Base-by-base conservation (phyloP, 2,113 vertebrate genomes). In the Rhinoderma darwinii region DNA sequence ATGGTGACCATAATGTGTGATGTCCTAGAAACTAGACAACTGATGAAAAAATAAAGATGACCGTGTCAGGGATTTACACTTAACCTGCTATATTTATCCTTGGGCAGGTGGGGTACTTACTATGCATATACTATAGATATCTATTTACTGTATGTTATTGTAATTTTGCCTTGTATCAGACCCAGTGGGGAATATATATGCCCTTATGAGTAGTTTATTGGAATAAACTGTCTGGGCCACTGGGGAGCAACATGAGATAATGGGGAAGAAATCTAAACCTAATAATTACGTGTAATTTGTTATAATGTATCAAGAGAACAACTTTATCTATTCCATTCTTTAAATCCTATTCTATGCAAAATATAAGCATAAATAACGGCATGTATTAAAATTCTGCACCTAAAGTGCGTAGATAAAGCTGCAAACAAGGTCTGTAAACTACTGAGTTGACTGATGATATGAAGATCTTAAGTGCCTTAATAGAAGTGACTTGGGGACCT, bases 381-480 rank as follows among this genome's bases (percentile, higher is more conserved):
- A 14, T 78, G 41, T 79, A 68, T 86, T 51, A 32, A 37, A 51
- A 50, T 44, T 51, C 37, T 47, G 35, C 59, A 77, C 9, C 39
- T 70, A 11, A 54, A 61, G 15, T 25, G 27, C 44, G 22, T 79
- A 43, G 15, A 44, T 70, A 20, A 25, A 51, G 72, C 14, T 86
- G 39, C 9, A 54, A 30, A 50, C 18, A 70, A 37, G 30, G 17
- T 3, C 30, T 37, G 47, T 27, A 83, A 35, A 70, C 27, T 83
- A 30, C 22, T 54, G 43, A 83, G 44, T 30, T 11, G 20, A 43
- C 18, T 70, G 51, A 79, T 63, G 14, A 54, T 50, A 41, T 44
- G 20, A 51, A 81, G 15, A 86, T 82, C 27, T 50, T 59, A 86
- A 59, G 85, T 86, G 85, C 85, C 85, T 86, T 86, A 86, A 81